Percentiles rank a stretch among this genome's conserved stretches.
phyloP scores from a whole-genome alignment of 2,888 invertebrate species.

The Lasioglossum marginatum region DNA sequence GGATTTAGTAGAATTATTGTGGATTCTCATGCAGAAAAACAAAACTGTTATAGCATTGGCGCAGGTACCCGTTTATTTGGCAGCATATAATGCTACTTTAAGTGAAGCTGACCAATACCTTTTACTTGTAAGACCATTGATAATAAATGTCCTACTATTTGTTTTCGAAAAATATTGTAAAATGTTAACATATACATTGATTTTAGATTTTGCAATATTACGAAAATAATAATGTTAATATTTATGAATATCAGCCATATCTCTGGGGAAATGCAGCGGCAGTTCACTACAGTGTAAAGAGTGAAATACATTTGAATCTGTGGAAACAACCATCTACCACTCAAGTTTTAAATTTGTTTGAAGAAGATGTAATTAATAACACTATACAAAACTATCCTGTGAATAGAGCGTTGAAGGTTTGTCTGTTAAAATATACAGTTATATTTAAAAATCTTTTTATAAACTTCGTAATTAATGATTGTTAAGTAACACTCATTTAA shows the following conservation, averaged over 20 bases:
- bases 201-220: slow-evolving; percentile 89
- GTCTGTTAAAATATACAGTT: slow-evolving; percentile 6
- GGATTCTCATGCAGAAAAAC: slow-evolving; percentile 88
- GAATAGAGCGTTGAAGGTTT: slow-evolving; percentile 86
- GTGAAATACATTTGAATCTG: slow-evolving; percentile 86
- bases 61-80: slow-evolving; percentile 91
- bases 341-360: slow-evolving; percentile 90
- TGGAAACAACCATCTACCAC: slow-evolving; percentile 90
- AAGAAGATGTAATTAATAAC: slow-evolving; percentile 87
- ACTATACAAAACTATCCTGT: slow-evolving; percentile 91
- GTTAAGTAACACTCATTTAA: neutral
- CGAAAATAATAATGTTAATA: slow-evolving; percentile 88
- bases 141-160: slow-evolving; percentile 1
- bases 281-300: slow-evolving; percentile 90
- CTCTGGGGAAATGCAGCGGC: slow-evolving; percentile 94
- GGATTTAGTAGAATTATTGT: slow-evolving; percentile 88
- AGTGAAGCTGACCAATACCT: slow-evolving; percentile 89
- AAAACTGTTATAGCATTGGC: slow-evolving; percentile 88
- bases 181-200: slow-evolving; percentile 40
- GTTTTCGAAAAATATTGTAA: neutral
- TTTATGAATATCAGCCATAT: slow-evolving; percentile 91
- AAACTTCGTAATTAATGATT: neutral
- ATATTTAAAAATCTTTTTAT: neutral
- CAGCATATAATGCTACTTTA: slow-evolving; percentile 91
- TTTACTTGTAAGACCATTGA: slow-evolving; percentile 81